A percentile compares a stretch with the other conserved stretches of the same genome.
Conservation (phyloP, 2,113 vertebrate genomes). For the Oncorhynchus gorbuscha region DNA sequence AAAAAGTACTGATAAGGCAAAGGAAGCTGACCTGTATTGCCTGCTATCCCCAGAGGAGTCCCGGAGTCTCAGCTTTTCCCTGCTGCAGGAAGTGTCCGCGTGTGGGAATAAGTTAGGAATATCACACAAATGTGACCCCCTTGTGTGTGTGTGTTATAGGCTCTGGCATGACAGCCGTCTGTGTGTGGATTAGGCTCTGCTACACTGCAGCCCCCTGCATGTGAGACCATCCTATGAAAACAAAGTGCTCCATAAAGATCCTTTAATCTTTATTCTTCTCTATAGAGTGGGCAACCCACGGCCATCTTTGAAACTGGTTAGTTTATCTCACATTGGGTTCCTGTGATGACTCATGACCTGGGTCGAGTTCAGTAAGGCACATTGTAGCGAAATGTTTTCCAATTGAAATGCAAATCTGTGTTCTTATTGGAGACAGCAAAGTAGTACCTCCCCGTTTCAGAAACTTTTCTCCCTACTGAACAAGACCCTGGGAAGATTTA, state of each 20-base stretch:
- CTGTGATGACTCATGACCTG: slow-evolving; percentile 15
- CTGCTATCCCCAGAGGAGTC: slow-evolving; percentile 57
- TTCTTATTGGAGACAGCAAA: too few relatives aligned
- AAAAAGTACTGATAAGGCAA: slow-evolving; percentile 67
- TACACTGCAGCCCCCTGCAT: slow-evolving; percentile 53
- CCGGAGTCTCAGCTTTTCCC: slow-evolving; percentile 63
- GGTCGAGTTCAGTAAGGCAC: neutral
- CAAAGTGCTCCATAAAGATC: slow-evolving; percentile 37
- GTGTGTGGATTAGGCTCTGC: slow-evolving; percentile 23
- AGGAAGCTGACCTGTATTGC: slow-evolving; percentile 69
- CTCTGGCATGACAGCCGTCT: slow-evolving; percentile 56
- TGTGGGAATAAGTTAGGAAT: slow-evolving; percentile 74
- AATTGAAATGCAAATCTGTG: too few relatives aligned
- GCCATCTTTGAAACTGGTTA: slow-evolving; percentile 44
- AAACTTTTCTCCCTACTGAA: neutral
- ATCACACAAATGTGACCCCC: slow-evolving; percentile 68
- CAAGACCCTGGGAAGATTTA: too few relatives aligned
- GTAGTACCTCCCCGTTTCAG: too few relatives aligned
- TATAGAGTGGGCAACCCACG: neutral
- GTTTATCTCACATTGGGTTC: slow-evolving; percentile 26
- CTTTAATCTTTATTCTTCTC: neutral
- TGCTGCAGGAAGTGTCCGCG: slow-evolving; percentile 68
- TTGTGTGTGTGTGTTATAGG: slow-evolving; percentile 73
- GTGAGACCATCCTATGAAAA: slow-evolving; percentile 58
- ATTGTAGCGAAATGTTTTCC: too few relatives aligned